These are phyloP conservation scores for Megaceryle maxima DNA, from an alignment of 2,113 vertebrate genomes.

Conservation along the genomic window DNA sequence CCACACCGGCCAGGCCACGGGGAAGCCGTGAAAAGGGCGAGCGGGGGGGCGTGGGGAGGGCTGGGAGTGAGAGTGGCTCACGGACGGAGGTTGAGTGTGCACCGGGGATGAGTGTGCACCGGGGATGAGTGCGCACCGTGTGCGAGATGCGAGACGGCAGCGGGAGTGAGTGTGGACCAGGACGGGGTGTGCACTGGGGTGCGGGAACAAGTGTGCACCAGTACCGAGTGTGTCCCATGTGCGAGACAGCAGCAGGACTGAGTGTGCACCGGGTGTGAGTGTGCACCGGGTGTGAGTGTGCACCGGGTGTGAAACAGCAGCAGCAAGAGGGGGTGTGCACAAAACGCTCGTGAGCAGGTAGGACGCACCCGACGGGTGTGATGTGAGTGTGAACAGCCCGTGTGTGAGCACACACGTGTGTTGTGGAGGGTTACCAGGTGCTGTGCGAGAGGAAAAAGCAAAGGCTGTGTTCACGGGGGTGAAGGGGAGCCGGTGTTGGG, in stretches of 20 bases:
- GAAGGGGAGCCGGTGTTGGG: no score
- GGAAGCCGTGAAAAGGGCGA: neutral
- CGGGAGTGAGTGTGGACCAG: neutral
- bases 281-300: accelerated
- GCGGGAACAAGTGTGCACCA: accelerated
- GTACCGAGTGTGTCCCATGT: neutral
- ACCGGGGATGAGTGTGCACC: neutral
- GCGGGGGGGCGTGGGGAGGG: neutral
- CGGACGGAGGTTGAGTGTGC: accelerated
- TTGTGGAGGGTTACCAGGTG: no score
- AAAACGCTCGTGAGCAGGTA: no score
- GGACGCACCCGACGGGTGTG: no score
- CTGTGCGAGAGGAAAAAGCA: no score
- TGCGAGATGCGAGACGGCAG: neutral
- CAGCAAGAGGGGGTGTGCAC: no score
- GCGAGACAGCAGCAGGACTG: neutral
- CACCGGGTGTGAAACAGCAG: no score
- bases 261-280: no score
- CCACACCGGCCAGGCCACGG: neutral
- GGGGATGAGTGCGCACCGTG: neutral
- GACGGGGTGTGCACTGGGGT: neutral
- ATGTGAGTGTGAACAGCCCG: no score
- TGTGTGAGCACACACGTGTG: no score
- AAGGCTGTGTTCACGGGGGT: no score
- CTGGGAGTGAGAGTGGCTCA: neutral